These are phyloP conservation scores for Dione vanillae DNA, from an alignment of 2,888 invertebrate species.

Conservation along the genomic window DNA sequence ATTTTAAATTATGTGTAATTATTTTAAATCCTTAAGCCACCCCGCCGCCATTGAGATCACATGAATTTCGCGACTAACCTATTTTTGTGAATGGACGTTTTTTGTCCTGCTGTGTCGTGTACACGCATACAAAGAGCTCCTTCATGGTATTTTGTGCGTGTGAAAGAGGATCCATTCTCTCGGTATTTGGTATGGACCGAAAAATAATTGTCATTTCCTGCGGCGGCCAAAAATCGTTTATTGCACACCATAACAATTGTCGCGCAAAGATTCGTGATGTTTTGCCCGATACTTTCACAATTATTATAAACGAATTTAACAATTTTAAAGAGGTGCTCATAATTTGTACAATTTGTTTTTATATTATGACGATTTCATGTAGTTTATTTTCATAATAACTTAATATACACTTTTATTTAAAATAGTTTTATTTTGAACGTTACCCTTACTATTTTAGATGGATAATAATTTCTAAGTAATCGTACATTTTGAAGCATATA, in stretches of 20 bases:
- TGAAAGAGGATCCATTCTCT: conserved; percentile 79
- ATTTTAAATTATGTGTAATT: conserved; percentile 29
- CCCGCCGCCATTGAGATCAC: conserved; percentile 38
- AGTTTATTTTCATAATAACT: no score
- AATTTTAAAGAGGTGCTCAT: conserved; percentile 58
- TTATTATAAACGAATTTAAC: conserved; percentile 56
- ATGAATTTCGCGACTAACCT: conserved; percentile 75
- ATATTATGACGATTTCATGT: conserved; percentile 37
- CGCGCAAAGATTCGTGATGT: conserved; percentile 55
- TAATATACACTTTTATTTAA: no score
- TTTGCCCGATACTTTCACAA: conserved; percentile 59
- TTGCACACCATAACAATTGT: conserved; percentile 51
- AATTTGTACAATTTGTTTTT: conserved; percentile 48
- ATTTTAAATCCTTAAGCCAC: conserved; percentile 35
- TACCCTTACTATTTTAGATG: no score
- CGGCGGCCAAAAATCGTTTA: conserved; percentile 65
- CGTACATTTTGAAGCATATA: not conserved
- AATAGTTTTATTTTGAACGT: no score
- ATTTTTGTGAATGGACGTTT: conserved; percentile 83
- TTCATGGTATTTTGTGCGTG: conserved; percentile 81
- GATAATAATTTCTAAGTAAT: not conserved
- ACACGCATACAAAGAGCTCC: conserved; percentile 68
- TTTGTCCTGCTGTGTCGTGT: conserved; percentile 67
- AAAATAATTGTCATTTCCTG: conserved; percentile 85
- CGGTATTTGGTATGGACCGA: conserved; percentile 72